Evolutionary conservation across 2,888 invertebrate species (phyloP), one percentile per base, ranked within the genome.

Genomic region (Nipponacmea schrenckii): DNA sequence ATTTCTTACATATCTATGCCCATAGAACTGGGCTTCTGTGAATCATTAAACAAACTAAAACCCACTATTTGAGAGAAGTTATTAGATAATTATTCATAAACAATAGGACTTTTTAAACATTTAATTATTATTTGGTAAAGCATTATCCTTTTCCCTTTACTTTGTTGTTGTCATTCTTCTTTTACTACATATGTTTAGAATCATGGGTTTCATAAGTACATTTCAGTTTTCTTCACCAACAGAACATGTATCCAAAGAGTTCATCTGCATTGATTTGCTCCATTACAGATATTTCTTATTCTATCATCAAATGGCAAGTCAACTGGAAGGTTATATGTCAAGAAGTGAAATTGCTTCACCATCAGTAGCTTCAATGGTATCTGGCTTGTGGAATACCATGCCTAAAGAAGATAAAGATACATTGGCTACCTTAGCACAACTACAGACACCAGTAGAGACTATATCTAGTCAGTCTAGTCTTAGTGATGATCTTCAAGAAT

Each of bases 281-380:
- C 27, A 50, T 73, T 79, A 31, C 73, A 83, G 83, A 24, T 84
- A 82, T 68, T 76, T 77, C 65, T 69, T 78, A 26, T 83, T 82
- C 72, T 81, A 81, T 72, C 78, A 79, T 45, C 79, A 81, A 73
- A 73, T 81, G 50, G 76, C 75, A 27, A 77, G 74, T 2, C 68
- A 76, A 26, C 64, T 75, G 65, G 70, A 72, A 44, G 66, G 72
- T 5, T 74, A 76, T 26, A 68, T 76, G 62, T 70, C 73, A 3
- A 56, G 56, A 10, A 46, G 74, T 14, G 71, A 73, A 44, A 64
- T 74, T 1, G 14, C 44, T 15, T 70, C 71, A 20, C 66, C 67
- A 26, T 39, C 72, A 44, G 56, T 74, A 14, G 74, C 76, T 8
- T 66, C 71, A 24, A 70, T 71, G 26, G 77, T 79, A 4, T 78